These are phyloP conservation scores for Oegoconia quadripuncta DNA, from an alignment of 2,888 invertebrate genomes.

Conservation along the genomic window DNA sequence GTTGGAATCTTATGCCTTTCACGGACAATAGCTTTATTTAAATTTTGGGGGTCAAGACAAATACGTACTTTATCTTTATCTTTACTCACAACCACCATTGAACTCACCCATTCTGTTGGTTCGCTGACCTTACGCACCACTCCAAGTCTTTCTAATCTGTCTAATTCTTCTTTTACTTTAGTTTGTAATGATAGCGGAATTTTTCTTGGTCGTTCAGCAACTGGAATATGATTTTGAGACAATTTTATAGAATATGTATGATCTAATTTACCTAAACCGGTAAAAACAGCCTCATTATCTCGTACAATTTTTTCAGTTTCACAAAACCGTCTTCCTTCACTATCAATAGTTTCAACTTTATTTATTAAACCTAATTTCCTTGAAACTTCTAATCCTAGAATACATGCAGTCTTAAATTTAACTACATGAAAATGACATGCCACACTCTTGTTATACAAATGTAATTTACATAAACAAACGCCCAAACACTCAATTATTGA, in stretches of 20 bases:
- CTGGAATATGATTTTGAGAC: not conserved
- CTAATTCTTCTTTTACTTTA: conserved; percentile 3
- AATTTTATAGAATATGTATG: conserved; percentile 8
- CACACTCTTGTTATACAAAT: too few relatives aligned
- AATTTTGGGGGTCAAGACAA: not conserved
- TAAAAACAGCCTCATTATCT: conserved; percentile 2
- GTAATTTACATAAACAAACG: not conserved
- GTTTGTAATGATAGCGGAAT: conserved; percentile 3
- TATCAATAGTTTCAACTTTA: conserved; percentile 1
- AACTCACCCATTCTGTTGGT: conserved; percentile 1
- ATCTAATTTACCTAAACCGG: conserved; percentile 1
- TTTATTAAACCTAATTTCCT: too few relatives aligned
- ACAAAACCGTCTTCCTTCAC: not conserved
- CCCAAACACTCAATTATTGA: conserved; percentile 3
- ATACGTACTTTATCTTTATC: not conserved
- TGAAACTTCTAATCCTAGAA: too few relatives aligned
- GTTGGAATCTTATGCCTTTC: not conserved
- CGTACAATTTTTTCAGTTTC: too few relatives aligned
- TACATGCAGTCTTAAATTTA: not conserved
- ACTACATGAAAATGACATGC: conserved; percentile 1
- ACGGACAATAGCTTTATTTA: not conserved
- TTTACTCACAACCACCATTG: too few relatives aligned
- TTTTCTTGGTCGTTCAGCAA: conserved; percentile 5
- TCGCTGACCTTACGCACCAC: not conserved
- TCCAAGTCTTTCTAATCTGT: not conserved